Percentiles rank a stretch among this genome's conserved stretches.
These are phyloP conservation scores for Diadophis punctatus DNA, from an alignment of 2,113 vertebrate species.

Conservation along the genomic window DNA sequence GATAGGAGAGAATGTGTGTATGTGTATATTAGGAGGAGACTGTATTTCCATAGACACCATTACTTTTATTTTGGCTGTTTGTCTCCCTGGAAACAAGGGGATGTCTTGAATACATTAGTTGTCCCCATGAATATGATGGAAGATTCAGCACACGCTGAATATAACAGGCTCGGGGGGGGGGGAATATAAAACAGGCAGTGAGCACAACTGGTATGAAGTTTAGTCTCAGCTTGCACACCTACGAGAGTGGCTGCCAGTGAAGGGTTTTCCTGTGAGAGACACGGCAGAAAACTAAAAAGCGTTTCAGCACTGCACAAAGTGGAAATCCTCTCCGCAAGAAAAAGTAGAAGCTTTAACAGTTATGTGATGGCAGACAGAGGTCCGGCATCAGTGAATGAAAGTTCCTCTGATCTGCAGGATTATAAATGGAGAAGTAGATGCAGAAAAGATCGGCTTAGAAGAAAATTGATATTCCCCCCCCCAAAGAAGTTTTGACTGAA, in stretches of 20 bases:
- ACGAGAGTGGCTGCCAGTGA: not conserved
- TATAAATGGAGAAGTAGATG: not conserved
- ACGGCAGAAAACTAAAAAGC: not conserved
- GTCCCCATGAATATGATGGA: not conserved
- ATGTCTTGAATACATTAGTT: slow-evolving; percentile 22
- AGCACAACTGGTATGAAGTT: not conserved
- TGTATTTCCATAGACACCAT: slow-evolving; percentile 35
- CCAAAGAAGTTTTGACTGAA: not conserved
- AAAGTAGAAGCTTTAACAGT: not conserved
- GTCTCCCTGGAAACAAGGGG: slow-evolving; percentile 35
- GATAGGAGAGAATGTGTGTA: not conserved
- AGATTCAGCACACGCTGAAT: not conserved
- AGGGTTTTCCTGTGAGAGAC: not conserved
- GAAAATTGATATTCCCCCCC: not conserved
- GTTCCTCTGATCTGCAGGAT: not conserved
- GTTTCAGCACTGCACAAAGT: not conserved
- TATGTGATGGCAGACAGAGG: not conserved
- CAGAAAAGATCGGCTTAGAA: not conserved
- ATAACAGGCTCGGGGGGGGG: not conserved
- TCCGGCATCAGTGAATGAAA: not conserved
- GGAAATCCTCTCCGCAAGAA: not conserved
- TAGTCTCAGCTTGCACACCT: not conserved
- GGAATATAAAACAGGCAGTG: not conserved
- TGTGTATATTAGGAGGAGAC: not conserved
- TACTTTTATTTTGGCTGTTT: slow-evolving; percentile 21